Conservation (phyloP, 2,888 invertebrate species). For the Ophraella communa region DNA sequence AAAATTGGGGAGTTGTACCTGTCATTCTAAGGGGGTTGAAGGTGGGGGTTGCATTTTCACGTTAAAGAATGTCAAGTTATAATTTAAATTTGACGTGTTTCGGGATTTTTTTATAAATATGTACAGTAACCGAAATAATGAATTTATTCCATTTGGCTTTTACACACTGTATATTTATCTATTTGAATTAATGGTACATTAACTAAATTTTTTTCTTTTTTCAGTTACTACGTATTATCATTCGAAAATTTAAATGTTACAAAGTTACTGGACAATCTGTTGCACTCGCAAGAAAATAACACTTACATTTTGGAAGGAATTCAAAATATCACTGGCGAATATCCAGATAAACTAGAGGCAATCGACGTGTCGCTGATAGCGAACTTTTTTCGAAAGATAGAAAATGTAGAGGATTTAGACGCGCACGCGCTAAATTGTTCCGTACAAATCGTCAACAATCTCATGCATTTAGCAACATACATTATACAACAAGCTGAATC, state of each 20-base stretch:
- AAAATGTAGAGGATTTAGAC: constrained; percentile 5
- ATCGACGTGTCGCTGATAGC: constrained; percentile 18
- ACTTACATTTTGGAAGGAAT: background rate
- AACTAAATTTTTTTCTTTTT: constrained; percentile 6
- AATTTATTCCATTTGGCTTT: too few relatives aligned
- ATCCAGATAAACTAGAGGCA: background rate
- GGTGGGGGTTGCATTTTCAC: too few relatives aligned
- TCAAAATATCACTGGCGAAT: background rate
- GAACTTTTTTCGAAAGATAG: constrained; percentile 1
- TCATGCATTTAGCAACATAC: background rate
- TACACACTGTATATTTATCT: too few relatives aligned
- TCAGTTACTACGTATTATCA: constrained; percentile 17
- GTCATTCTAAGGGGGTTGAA: too few relatives aligned
- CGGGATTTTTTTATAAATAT: too few relatives aligned
- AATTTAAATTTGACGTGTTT: too few relatives aligned
- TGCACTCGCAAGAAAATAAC: background rate
- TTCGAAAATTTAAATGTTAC: constrained; percentile 20
- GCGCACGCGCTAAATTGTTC: background rate
- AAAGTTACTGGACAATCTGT: constrained; percentile 7
- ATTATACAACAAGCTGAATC: background rate
- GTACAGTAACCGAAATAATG: too few relatives aligned
- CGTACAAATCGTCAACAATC: background rate
- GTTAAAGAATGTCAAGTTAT: too few relatives aligned
- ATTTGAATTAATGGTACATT: too few relatives aligned
- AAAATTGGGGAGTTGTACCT: too few relatives aligned